These are phyloP conservation scores for Zaprionus bogoriensis DNA, from an alignment of 2,888 invertebrate genomes.

Conservation along the genomic window DNA sequence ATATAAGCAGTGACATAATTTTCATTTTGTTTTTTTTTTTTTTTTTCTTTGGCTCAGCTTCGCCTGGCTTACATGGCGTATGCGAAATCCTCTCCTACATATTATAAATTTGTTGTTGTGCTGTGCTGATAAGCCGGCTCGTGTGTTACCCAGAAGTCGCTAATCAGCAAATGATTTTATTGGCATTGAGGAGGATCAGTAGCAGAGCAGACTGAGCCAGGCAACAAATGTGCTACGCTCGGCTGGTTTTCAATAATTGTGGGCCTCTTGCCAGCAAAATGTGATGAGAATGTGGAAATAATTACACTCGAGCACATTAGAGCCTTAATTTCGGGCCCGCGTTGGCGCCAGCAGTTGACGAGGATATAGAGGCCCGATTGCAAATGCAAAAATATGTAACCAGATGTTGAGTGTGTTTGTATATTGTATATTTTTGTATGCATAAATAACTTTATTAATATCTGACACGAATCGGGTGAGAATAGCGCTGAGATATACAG, in stretches of 20 bases:
- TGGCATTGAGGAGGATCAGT: slow-evolving; percentile 38
- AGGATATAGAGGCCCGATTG: slow-evolving; percentile 13
- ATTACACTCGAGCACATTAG: slow-evolving; percentile 39
- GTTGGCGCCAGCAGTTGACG: slow-evolving; percentile 42
- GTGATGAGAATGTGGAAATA: slow-evolving; percentile 62
- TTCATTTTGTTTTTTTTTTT: too few relatives aligned
- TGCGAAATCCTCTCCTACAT: slow-evolving; percentile 39
- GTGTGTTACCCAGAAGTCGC: slow-evolving; percentile 38
- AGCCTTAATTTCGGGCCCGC: slow-evolving; percentile 32
- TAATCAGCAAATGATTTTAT: slow-evolving; percentile 66
- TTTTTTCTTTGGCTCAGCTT: slow-evolving; percentile 11
- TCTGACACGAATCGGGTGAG: slow-evolving; percentile 42
- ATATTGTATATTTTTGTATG: slow-evolving; percentile 2
- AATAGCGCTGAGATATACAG: slow-evolving; percentile 27
- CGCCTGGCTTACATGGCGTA: slow-evolving; percentile 39
- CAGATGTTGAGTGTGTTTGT: slow-evolving; percentile 16
- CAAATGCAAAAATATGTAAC: slow-evolving; percentile 44
- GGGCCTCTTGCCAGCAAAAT: slow-evolving; percentile 21
- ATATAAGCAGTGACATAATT: slow-evolving; percentile 61
- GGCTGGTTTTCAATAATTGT: slow-evolving; percentile 68
- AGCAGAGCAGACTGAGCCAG: slow-evolving; percentile 10
- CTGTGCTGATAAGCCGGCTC: slow-evolving; percentile 59
- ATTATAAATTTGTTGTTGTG: slow-evolving; percentile 63
- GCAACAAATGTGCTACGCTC: slow-evolving; percentile 67
- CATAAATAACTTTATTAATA: slow-evolving; percentile 41